Evolutionary conservation across 1,140 invertebrate species (phyloP), one percentile per base, ranked within the genome.

Genomic region (Tetramorium parvispinum): DNA sequence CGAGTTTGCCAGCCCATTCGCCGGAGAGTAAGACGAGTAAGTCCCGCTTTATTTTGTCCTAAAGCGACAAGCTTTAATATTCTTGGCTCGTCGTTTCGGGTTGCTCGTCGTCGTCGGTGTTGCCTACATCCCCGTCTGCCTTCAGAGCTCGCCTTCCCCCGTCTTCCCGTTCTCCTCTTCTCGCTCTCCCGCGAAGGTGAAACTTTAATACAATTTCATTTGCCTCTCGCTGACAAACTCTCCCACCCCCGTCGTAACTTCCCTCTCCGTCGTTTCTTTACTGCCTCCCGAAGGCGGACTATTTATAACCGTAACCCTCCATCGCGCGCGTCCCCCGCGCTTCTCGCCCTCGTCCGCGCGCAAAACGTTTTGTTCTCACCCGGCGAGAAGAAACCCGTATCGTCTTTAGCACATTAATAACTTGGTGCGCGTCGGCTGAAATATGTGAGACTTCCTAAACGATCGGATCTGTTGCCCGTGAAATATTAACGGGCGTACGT

Each of bases 121-220:
- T 66, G 51, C 82, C 75, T 77, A 49, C 77, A 79, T 77, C 83
- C 87, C 65, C 40, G 32, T 7, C 27, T 3, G 49, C 46, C 51
- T 46, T 59, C 13, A 61, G 51, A 27, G 49, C 59, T 66, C 10
- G 5, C 83, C 27, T 65, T 43, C 51, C 57, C 18, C 40, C 37
- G 10, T 51, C 46, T 68, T n/a, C 13, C n/a, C 18, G 21, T 32
- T 51, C 27, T 57, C 40, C 66, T 51, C 37, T 49, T 57, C 70
- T n/a, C 51, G 51, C 51, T 53, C 51, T 0, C 18, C 76, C 63
- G 59, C 85, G 87, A 91, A 68, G 90, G 90, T 91, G 88, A 91
- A 91, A 91, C 91, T 91, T 91, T 91, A 91, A 91, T 91, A 91
- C 91, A 91, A 91, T 91, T 91, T 91, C 91, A 91, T 91, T 91